Conservation (phyloP, 2,888 invertebrate species). For the Amblyjoppa proteus region DNA sequence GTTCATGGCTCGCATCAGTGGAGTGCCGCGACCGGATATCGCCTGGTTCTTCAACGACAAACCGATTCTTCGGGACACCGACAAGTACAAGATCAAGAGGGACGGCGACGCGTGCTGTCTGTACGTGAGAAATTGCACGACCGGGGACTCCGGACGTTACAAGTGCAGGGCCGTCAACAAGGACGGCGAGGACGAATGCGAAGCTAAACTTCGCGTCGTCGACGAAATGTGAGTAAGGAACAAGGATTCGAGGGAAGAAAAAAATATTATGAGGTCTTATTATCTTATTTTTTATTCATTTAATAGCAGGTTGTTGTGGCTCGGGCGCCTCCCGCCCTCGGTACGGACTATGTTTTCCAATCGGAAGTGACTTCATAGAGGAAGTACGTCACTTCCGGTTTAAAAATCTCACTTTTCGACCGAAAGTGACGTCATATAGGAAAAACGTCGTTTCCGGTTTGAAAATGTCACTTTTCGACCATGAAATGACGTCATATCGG, state of each 20-base stretch:
- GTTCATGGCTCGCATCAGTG: constrained; percentile 92
- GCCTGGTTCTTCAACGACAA: constrained; percentile 95
- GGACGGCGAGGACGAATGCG: constrained; percentile 92
- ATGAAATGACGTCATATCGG: no score
- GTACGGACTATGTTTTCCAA: no score
- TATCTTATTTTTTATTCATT: no score
- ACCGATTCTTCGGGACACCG: constrained; percentile 88
- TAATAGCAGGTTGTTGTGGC: not conserved
- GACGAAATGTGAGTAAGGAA: constrained; percentile 90
- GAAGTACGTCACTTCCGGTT: not conserved
- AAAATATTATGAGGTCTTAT: no score
- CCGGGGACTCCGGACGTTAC: constrained; percentile 91
- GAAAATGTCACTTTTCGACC: no score
- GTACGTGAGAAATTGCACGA: constrained; percentile 89
- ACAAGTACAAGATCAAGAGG: constrained; percentile 91
- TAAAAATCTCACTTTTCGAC: not conserved
- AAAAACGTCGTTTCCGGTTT: not conserved
- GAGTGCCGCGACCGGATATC: constrained; percentile 94
- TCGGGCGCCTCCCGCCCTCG: no score
- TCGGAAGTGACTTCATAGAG: not conserved
- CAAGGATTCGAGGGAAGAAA: not conserved
- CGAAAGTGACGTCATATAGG: not conserved
- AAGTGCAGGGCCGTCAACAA: constrained; percentile 92
- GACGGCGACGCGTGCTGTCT: constrained; percentile 93
- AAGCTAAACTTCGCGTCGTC: constrained; percentile 91